phyloP scores from a whole-genome alignment of 2,113 vertebrate genomes.

The Cynocephalus volans region DNA sequence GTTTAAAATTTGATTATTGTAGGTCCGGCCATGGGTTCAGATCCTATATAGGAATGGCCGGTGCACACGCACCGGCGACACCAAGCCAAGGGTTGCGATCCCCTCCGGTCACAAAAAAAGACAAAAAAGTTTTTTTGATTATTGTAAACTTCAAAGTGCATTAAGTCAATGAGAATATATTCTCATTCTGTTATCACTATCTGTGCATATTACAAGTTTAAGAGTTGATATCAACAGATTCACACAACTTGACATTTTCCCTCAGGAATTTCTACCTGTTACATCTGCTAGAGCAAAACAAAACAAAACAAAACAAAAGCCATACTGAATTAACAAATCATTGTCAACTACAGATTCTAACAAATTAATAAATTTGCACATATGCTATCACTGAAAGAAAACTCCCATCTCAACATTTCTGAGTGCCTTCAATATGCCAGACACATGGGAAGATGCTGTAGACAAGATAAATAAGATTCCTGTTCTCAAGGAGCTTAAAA shows the following conservation, averaged over 20 bases:
- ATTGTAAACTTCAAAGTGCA: conserved; percentile 14
- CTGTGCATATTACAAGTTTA: background rate
- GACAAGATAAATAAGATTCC: background rate
- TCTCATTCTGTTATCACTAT: conserved; percentile 12
- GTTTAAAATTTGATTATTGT: conserved; percentile 48
- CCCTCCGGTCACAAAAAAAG: too few relatives aligned
- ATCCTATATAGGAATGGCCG: too few relatives aligned
- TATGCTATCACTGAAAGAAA: background rate
- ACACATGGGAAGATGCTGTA: background rate
- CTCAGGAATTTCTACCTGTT: background rate
- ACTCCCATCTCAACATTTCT: background rate
- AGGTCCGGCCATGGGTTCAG: too few relatives aligned
- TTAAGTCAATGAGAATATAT: background rate
- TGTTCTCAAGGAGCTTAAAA: background rate
- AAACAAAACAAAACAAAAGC: conserved; percentile 5
- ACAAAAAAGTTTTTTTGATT: background rate
- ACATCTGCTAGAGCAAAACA: background rate
- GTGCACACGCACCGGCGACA: too few relatives aligned
- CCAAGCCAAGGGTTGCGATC: too few relatives aligned
- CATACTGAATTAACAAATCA: background rate
- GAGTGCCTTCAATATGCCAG: background rate
- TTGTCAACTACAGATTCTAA: background rate
- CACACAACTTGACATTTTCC: conserved; percentile 32
- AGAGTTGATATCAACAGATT: conserved; percentile 19
- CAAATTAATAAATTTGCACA: background rate